Evolutionary conservation across 2,888 invertebrate species (phyloP).

Genomic region (Phaedon cochleariae): DNA sequence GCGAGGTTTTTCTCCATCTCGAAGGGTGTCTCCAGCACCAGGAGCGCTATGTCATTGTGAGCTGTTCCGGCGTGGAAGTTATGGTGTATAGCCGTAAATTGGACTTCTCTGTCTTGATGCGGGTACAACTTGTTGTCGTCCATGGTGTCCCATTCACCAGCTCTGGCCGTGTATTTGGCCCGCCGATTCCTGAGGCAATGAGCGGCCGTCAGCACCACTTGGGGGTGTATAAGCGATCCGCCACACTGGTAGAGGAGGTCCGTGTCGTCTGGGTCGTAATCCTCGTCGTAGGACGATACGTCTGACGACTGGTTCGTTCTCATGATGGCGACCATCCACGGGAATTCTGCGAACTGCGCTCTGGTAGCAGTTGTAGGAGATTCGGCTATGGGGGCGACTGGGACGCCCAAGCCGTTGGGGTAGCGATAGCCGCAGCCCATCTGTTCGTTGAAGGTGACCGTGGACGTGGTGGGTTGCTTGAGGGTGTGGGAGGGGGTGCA

Average conservation of each 20-base stretch:
- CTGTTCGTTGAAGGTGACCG: not conserved
- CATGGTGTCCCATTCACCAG: slow-evolving; percentile 88
- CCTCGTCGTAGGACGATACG: slow-evolving; percentile 65
- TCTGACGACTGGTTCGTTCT: too few relatives aligned
- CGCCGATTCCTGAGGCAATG: slow-evolving; percentile 71
- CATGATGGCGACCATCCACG: slow-evolving; percentile 84
- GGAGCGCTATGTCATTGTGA: slow-evolving; percentile 55
- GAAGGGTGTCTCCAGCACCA: slow-evolving; percentile 50
- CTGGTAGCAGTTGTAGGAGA: too few relatives aligned
- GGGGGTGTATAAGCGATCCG: slow-evolving; percentile 79
- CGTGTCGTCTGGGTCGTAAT: slow-evolving; percentile 40
- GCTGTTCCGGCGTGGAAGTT: slow-evolving; percentile 51
- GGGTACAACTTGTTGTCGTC: slow-evolving; percentile 69
- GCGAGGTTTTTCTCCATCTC: slow-evolving; percentile 43
- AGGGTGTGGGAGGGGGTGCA: too few relatives aligned
- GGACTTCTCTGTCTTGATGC: slow-evolving; percentile 69
- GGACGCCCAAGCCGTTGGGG: not conserved
- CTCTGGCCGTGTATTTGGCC: slow-evolving; percentile 61
- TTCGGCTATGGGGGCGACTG: too few relatives aligned
- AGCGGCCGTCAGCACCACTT: slow-evolving; percentile 81
- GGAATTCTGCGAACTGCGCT: slow-evolving; percentile 85
- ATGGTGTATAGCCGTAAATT: slow-evolving; percentile 48
- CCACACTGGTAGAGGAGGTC: slow-evolving; percentile 67
- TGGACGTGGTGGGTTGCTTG: too few relatives aligned
- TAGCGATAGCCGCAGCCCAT: not conserved